Base-by-base conservation (phyloP, 2,888 invertebrate genomes). In the Chaitophorus viminalis region DNA sequence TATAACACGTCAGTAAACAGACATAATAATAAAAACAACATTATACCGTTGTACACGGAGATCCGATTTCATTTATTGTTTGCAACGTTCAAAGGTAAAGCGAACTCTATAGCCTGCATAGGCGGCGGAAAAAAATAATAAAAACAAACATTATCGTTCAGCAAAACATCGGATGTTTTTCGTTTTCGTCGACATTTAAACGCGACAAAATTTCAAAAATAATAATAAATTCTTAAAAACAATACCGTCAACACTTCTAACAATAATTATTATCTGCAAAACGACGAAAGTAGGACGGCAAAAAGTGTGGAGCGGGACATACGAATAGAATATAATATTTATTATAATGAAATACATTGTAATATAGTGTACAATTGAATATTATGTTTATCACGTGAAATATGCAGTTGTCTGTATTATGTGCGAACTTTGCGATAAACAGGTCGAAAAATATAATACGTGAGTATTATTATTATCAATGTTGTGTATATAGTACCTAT, bases 141-240 rank as follows among this genome's bases (percentile, higher is more conserved):
- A 70, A 70, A 29, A 29, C 29, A 70, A 70, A 70, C 70, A 14
- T 70, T 31, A 29, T 29, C 29, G 70, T 11, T 65, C 65, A 65
- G 70, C 31, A 70, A 70, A 70, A 29, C n/a, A 68, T 70, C 70
- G 70, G 11, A 29, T 70, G 70, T 70, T 70, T 70, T 46, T 46
- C 14, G 70, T 70, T 70, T 70, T 31, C 31, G 3, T 70, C 17
- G 17, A 31, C 70, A 17, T 70, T n/a, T 29, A 11, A 31, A 70
- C 29, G 11, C 70, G 70, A 14, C 31, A 31, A 31, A 17, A 31
- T 29, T 70, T 70, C 31, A 3, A 31, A 70, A 70, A 60, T 21
- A 60, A 60, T 60, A 25, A 21, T 25, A 60, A 60, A 60, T 60
- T 46, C 14, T 46, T 14, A 46, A 11, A 46, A 46, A 46, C 46